Evolutionary conservation across 2,113 vertebrate species (phyloP).

Genomic region (Hyaena hyaena): DNA sequence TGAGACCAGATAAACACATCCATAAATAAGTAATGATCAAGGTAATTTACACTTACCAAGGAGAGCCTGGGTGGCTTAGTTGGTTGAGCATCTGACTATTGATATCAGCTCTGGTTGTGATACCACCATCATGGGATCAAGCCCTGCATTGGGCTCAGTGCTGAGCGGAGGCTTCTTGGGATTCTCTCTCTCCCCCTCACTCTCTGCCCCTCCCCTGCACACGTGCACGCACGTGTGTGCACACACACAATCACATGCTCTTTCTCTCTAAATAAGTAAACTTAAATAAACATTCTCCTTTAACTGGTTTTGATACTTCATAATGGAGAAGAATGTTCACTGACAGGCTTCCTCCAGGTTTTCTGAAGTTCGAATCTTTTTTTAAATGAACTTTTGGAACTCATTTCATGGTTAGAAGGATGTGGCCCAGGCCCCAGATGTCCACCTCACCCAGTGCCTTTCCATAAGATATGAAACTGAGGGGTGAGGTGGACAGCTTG

Average conservation of each 20-base stretch:
- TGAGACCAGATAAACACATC: background rate
- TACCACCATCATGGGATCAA: too few species aligned
- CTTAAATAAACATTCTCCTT: background rate
- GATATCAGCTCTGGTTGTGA: too few species aligned
- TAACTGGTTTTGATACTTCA: background rate
- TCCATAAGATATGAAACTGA: background rate
- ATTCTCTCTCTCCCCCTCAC: too few species aligned
- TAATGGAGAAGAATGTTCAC: background rate
- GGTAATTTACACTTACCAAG: background rate
- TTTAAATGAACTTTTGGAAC: background rate
- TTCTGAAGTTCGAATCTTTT: background rate
- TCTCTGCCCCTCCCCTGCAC: too few species aligned
- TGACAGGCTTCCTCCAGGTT: background rate
- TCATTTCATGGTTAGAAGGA: background rate
- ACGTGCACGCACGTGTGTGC: too few species aligned
- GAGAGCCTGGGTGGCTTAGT: too few species aligned
- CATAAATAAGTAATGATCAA: background rate
- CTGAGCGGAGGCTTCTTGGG: too few species aligned
- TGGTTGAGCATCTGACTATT: too few species aligned
- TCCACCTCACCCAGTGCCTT: background rate
- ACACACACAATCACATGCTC: too few species aligned
- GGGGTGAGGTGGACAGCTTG: background rate
- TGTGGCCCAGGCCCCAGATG: background rate
- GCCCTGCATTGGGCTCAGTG: too few species aligned
- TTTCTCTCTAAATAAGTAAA: too few species aligned